Percentiles rank a stretch among this genome's conserved stretches.
phyloP scores from a whole-genome alignment of 1,140 invertebrate species.

The Oedothorax gibbosus region DNA sequence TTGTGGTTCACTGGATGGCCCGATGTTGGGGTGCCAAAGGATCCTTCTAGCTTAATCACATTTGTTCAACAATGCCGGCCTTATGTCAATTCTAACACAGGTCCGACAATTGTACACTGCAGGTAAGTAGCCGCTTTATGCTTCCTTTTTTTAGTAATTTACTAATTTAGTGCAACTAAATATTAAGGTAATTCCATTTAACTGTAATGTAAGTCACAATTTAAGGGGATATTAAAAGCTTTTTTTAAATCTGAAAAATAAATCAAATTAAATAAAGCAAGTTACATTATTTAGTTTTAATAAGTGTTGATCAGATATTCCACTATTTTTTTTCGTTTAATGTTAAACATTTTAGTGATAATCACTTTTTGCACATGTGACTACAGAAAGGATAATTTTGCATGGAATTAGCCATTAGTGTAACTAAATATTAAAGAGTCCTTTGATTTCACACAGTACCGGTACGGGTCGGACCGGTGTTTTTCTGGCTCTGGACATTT shows the following conservation, averaged over 20 bases:
- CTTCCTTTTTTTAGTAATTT: not conserved
- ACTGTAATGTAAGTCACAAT: too few relatives aligned
- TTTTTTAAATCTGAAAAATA: not conserved
- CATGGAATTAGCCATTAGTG: not conserved
- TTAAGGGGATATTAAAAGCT: too few relatives aligned
- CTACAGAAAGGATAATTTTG: too few relatives aligned
- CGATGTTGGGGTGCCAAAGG: constrained; percentile 68
- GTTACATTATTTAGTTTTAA: too few relatives aligned
- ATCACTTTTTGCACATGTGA: too few relatives aligned
- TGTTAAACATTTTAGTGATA: too few relatives aligned
- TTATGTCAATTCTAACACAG: constrained; percentile 64
- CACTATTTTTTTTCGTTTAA: too few relatives aligned
- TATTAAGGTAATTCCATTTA: not conserved
- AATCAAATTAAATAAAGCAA: too few relatives aligned
- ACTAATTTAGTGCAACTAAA: not conserved
- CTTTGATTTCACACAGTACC: constrained; percentile 72
- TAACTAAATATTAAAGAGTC: not conserved
- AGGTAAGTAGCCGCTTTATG: constrained; percentile 61
- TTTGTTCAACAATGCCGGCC: constrained; percentile 67
- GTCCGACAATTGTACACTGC: constrained; percentile 68
- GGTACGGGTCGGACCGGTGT: constrained; percentile 92
- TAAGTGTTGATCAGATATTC: too few relatives aligned
- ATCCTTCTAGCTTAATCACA: constrained; percentile 63
- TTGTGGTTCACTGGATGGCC: constrained; percentile 69
- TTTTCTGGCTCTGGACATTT: constrained; percentile 85